These are phyloP conservation scores for Halcyon senegalensis DNA, from an alignment of 2,113 vertebrate species.

Conservation along the genomic window DNA sequence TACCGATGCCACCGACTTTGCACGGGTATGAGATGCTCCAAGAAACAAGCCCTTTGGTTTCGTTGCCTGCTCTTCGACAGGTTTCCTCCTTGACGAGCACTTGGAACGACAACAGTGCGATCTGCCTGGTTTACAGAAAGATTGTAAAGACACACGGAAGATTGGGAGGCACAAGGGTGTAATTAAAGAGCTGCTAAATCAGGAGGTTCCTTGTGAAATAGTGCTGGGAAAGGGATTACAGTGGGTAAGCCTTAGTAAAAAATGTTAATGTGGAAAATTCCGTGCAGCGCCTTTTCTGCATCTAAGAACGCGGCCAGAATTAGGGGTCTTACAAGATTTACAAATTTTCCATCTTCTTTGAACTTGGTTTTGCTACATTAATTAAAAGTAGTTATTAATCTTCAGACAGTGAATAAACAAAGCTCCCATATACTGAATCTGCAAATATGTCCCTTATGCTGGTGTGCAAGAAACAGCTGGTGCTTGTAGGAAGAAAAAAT, in stretches of 20 bases:
- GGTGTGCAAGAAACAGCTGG: neutral
- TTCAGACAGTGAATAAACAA: neutral
- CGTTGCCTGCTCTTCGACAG: neutral
- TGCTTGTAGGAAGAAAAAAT: neutral
- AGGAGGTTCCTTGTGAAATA: neutral
- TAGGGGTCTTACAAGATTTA: neutral
- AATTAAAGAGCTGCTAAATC: neutral
- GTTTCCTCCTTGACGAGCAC: neutral
- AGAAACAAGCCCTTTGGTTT: neutral
- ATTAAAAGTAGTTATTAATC: conserved; percentile 43
- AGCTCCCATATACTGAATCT: neutral
- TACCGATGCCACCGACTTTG: fast-evolving
- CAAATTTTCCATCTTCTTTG: conserved; percentile 10
- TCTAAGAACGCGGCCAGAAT: neutral
- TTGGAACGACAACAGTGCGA: neutral
- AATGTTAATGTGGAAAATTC: conserved; percentile 5
- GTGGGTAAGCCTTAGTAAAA: neutral
- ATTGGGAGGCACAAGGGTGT: neutral
- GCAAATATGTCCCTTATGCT: neutral
- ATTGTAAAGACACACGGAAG: neutral
- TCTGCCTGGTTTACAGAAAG: neutral
- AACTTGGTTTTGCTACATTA: conserved; percentile 26
- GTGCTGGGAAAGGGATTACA: neutral
- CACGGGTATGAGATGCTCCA: neutral
- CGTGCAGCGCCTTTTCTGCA: fast-evolving